Percentiles rank a stretch among this genome's conserved stretches.
These are phyloP conservation scores for Hoplias malabaricus DNA, from an alignment of 2,113 vertebrate genomes.

Conservation along the genomic window DNA sequence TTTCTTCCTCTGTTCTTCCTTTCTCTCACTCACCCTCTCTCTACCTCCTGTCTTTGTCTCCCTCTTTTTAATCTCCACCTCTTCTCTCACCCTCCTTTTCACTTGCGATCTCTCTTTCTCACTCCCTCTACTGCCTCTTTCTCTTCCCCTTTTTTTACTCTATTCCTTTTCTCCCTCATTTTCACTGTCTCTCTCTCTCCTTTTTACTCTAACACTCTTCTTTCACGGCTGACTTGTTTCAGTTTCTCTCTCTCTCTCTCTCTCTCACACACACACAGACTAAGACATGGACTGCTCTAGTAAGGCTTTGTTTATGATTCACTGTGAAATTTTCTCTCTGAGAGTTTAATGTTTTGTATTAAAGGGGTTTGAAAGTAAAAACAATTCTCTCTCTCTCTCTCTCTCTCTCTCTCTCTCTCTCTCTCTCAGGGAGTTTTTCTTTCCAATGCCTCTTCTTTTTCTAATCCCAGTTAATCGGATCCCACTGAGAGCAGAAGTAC, in stretches of 20 bases:
- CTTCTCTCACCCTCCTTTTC: background rate
- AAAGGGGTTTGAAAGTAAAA: no score
- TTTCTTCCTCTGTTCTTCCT: background rate
- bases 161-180: background rate
- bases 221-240: background rate
- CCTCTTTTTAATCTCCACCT: no score
- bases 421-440: background rate
- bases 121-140: conserved; percentile 1
- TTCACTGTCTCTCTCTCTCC: conserved; percentile 13
- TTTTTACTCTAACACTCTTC: conserved; percentile 3
- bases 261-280: no score
- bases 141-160: background rate
- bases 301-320: no score
- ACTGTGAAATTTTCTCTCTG: no score
- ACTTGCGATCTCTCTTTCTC: conserved; percentile 14
- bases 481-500: background rate
- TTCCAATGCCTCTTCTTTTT: conserved; percentile 16
- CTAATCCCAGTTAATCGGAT: conserved; percentile 22
- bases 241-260: conserved; percentile 12
- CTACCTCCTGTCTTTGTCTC: background rate
- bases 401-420: conserved; percentile 16
- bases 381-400: background rate
- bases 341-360: no score
- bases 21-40: conserved; percentile 18
- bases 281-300: no score